phyloP scores from a whole-genome alignment of 2,888 invertebrate species.

The Aphrophora alni region DNA sequence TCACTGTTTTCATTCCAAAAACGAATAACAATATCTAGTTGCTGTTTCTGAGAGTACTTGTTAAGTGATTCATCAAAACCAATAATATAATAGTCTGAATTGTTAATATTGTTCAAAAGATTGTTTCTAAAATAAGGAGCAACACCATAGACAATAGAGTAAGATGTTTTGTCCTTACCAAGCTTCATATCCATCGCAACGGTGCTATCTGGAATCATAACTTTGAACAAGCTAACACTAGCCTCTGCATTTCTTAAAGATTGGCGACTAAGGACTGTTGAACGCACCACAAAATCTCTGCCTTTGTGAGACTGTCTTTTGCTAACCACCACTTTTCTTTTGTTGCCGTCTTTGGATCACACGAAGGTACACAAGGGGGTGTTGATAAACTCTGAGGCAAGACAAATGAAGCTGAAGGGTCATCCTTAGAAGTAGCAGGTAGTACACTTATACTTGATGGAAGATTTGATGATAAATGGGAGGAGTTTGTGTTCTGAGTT shows the following conservation, averaged over 20 bases:
- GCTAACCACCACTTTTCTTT: no score
- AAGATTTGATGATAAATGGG: no score
- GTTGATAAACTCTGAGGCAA: no score
- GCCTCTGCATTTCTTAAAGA: slow-evolving; percentile 1
- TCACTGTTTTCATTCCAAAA: slow-evolving; percentile 16
- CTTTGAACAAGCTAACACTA: background rate
- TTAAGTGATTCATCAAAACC: slow-evolving; percentile 37
- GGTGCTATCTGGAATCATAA: background rate
- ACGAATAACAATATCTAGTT: no score
- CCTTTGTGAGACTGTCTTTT: slow-evolving; percentile 10
- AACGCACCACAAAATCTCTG: slow-evolving; percentile 17
- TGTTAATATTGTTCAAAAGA: background rate
- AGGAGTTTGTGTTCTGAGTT: no score
- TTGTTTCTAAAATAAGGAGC: slow-evolving; percentile 22
- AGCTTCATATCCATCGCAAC: background rate
- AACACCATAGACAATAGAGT: slow-evolving; percentile 22
- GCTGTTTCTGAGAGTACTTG: slow-evolving; percentile 29
- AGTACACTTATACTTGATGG: no score
- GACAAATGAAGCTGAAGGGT: no score
- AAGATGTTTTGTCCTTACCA: background rate
- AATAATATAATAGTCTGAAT: background rate
- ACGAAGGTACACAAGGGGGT: no score
- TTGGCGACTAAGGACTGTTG: background rate
- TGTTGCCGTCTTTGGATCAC: no score
- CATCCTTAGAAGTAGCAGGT: no score